Percentiles rank a stretch among this genome's conserved stretches.
Conservation (phyloP, 35 echinoderm and acorn worm genomes). For the Diadema setosum region DNA sequence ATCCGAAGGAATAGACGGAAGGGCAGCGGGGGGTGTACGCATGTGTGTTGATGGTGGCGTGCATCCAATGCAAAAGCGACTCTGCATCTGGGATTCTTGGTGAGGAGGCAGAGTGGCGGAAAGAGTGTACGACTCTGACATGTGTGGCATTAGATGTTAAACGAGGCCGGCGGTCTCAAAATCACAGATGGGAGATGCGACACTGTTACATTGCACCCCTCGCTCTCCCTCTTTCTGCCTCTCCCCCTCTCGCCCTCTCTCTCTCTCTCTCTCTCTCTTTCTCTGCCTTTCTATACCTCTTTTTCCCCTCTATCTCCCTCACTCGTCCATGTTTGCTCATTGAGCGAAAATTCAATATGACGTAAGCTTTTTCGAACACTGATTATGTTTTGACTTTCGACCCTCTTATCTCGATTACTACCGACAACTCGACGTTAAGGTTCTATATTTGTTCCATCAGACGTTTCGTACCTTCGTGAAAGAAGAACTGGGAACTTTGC, state of each 20-base stretch:
- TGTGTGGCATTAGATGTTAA: constrained; percentile 11
- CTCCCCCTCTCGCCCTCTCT: background rate
- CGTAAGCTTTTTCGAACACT: too few species aligned
- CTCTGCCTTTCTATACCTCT: background rate
- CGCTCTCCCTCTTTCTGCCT: background rate
- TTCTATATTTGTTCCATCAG: too few species aligned
- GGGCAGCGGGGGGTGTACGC: background rate
- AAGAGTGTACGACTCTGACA: background rate
- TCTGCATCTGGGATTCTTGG: too few species aligned
- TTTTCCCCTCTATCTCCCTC: background rate
- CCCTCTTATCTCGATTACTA: too few species aligned
- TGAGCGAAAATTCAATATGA: too few species aligned
- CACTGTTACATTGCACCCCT: background rate
- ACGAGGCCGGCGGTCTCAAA: background rate
- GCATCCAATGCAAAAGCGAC: too few species aligned
- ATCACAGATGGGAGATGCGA: background rate
- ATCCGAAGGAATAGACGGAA: background rate
- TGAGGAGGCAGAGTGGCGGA: background rate
- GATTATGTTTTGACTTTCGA: too few species aligned
- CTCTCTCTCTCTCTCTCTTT: background rate
- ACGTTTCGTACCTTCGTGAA: too few species aligned
- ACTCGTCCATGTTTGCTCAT: background rate
- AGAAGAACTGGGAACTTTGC: too few species aligned
- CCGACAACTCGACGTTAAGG: too few species aligned
- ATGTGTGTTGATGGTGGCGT: background rate